Base-by-base conservation (phyloP, 2,888 invertebrate genomes). In the Spialia ferax region DNA sequence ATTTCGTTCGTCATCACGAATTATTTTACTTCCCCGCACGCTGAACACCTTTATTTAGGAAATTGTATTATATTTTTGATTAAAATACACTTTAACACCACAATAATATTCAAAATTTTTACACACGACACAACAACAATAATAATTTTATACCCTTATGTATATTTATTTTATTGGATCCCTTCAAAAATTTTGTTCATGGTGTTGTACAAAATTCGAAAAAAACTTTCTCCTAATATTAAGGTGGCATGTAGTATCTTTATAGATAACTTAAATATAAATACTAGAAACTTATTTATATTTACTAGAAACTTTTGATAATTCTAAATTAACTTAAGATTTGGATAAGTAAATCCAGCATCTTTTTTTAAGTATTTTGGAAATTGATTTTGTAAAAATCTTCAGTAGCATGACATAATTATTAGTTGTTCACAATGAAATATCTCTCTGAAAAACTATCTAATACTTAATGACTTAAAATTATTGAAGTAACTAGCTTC, bases 21-120 rank as follows among this genome's bases (percentile, higher is more conserved):
- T 29, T 18, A 15, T 23, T 11, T 54, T 52, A 32, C 42, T 59
- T 35, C 15, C 54, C 0, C 26, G 68, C 62, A 63, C 65, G 65
- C 65, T 60, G 42, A 13, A 52, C 65, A 66, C 65, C 42, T 42
- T 26, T 42, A 32, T 45, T 59, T 52, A 32, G 32, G 60, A 15
- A 54, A 67, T 62, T 62, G 65, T 66, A 66, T n/a, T 29, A 66
- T 59, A 66, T 66, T 66, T 52, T 60, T 26, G 54, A 54, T 52
- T 66, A 45, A 15, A 13, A 62, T 8, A 60, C 65, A 54, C 32
- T 13, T 29, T 65, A 35, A 22, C 20, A 35, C 15, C 26, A 22
- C 60, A 35, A 18, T 20, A 65, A 20, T 23, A 2, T 8, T 52
- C 26, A 22, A 60, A 42, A 52, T 20, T 29, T 38, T 18, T 20